These are phyloP conservation scores for Spodoptera picta DNA, from an alignment of 2,888 invertebrate genomes.

Conservation along the genomic window DNA sequence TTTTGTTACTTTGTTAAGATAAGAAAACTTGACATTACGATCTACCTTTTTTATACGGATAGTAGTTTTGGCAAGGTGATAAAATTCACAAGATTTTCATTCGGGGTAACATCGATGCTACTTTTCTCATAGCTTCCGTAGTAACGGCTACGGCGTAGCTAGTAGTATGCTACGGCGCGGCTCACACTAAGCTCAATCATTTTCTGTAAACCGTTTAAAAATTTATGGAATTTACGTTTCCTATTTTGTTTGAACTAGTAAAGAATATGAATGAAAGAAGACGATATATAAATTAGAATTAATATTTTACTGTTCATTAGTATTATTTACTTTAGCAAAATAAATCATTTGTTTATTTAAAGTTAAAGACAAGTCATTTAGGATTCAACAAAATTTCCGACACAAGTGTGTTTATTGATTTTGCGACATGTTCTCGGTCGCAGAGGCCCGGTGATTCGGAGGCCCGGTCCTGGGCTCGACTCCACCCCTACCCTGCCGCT, in stretches of 20 bases:
- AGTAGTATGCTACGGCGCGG: constrained; percentile 29
- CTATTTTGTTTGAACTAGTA: too few relatives aligned
- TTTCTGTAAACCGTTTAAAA: too few relatives aligned
- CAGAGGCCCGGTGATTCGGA: constrained; percentile 34
- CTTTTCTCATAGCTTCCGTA: too few relatives aligned
- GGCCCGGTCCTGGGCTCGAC: constrained; percentile 27
- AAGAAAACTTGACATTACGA: neutral
- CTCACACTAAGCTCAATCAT: neutral
- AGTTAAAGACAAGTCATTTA: constrained; percentile 4
- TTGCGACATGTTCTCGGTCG: constrained; percentile 42
- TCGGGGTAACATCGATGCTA: too few relatives aligned
- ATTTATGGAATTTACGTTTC: too few relatives aligned
- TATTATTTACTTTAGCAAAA: neutral
- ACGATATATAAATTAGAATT: too few relatives aligned
- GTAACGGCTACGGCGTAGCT: constrained; percentile 11
- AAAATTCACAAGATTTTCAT: too few relatives aligned
- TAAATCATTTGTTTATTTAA: neutral
- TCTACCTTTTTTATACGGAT: neutral
- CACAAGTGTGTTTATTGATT: constrained; percentile 62
- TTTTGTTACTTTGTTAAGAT: neutral
- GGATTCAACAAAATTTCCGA: constrained; percentile 19
- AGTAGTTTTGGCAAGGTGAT: too few relatives aligned
- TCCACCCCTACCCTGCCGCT: constrained; percentile 22
- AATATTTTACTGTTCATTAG: too few relatives aligned
- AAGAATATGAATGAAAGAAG: too few relatives aligned